Evolutionary conservation across 2,113 vertebrate genomes (phyloP), one percentile per base, ranked within the genome.

Genomic region (Brienomyrus longianalis): DNA sequence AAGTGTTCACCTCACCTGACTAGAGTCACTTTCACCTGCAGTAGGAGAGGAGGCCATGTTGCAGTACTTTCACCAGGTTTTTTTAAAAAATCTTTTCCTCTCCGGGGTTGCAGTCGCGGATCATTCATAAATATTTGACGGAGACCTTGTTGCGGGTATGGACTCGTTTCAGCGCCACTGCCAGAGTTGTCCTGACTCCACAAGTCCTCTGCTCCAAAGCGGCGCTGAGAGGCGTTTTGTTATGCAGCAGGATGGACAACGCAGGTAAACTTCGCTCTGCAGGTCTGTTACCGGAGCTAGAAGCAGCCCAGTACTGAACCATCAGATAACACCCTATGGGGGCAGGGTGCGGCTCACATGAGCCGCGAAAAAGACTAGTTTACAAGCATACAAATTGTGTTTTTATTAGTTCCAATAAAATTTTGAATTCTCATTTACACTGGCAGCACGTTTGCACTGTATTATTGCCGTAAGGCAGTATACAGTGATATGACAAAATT

Each of bases 21-120:
- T 47, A 31, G 83, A 47, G 50, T 90, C 80, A 47, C n/a, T 88
- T 90, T 92, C 91, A 91, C 92, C 92, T 93, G 91, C 21, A 15
- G 35, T 50, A 83, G 47, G 47, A 8, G 80, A 35, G 91, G 92
- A 91, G 92, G 92, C 92, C 92, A 93, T 93, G 91, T 92, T 93
- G 92, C 87, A 87, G 48, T 52, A 84, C 52, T 83, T 85, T 45
- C 83, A 39, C 89, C 88, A 88, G 74, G 39, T 88, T 88, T 48
- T 48, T 45, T 21, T 19, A 52, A 54, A 19, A 56, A 59, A 77
- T 80, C 77, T 47, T 56, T 21, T 56, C 54, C 10, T 85, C 87
- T 89, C 45, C 56, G 54, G 8, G 84, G 35, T 88, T 48, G 56
- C 31, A 89, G 27, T 47, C 15, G 15, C 87, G 89, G 80, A 90